Percentiles rank a stretch among this genome's conserved stretches.
Evolutionary conservation across 2,888 invertebrate genomes (phyloP).

Genomic region (Panorpa germanica): DNA sequence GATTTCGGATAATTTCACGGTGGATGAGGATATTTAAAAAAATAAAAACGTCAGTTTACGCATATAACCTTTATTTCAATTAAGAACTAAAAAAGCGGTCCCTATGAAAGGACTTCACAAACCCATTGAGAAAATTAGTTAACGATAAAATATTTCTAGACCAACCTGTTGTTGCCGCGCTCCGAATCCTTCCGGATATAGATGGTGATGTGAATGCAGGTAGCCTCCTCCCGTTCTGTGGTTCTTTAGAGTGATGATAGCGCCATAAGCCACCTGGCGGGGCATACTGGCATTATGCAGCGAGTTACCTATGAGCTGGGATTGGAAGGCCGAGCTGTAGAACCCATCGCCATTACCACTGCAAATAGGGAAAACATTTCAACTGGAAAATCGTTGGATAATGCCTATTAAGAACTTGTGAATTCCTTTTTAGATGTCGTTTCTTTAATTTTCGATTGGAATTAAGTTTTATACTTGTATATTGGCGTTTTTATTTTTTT

Average conservation of each 20-base stretch:
- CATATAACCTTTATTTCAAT: too few species aligned
- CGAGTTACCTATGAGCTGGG: slow-evolving; percentile 78
- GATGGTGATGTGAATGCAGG: slow-evolving; percentile 86
- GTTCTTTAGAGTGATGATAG: slow-evolving; percentile 78
- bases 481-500: too few species aligned
- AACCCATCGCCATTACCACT: slow-evolving; percentile 94
- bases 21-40: too few species aligned
- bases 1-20: too few species aligned
- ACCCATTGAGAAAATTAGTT: background rate
- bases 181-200: slow-evolving; percentile 82
- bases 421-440: too few species aligned
- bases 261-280: slow-evolving; percentile 72
- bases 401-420: slow-evolving; percentile 2
- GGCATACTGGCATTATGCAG: slow-evolving; percentile 89
- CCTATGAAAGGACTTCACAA: background rate
- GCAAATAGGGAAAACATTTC: slow-evolving; percentile 15
- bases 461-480: too few species aligned
- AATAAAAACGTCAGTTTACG: too few species aligned
- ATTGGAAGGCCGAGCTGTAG: slow-evolving; percentile 93
- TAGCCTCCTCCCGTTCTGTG: slow-evolving; percentile 91
- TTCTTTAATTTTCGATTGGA: too few species aligned
- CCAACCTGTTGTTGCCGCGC: slow-evolving; percentile 80
- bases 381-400: slow-evolving; percentile 7
- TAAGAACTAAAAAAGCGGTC: too few species aligned
- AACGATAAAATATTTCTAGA: slow-evolving; percentile 2